Base-by-base conservation (phyloP, 2,797 vertebrate genomes). In the Picus viridis region DNA sequence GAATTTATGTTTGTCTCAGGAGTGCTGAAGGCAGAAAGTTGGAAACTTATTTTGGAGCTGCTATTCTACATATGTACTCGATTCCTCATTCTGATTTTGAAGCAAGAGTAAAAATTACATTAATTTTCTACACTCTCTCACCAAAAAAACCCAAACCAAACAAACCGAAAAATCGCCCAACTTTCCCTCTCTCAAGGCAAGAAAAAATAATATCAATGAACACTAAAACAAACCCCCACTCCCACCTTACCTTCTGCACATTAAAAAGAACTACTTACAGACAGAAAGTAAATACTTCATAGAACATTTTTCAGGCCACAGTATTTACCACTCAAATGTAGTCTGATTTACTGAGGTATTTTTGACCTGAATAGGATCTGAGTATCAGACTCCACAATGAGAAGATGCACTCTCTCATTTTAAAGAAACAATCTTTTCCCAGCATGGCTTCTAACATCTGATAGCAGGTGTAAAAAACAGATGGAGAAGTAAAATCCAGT, bases 211-310 rank as follows among this genome's bases (percentile, higher is more conserved):
- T 62, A 19, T 3, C 8, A 78, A 1, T 15, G 22, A 39, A 5
- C 29, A 17, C 3, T 39, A 73, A 1, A 23, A 51, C 2, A 4
- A 3, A 18, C 22, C 11, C 6, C n/a, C 6, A 19, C 22, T 10
- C 32, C 16, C 23, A 11, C 26, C 16, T n/a, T 20, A 51, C 9
- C 58, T 65, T 64, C 47, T 73, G 10, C 57, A 67, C 19, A 32
- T 32, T 64, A 19, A 15, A 57, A 80, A 57, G 18, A 79, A 51
- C 32, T 27, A n/a, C 20, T 62, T 30, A 77, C 0, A 7, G 6
- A 58, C 4, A 77, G n/a, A 59, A 75, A 53, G 23, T 10, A 26
- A 26, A 57, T 3, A 41, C 6, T 47, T 43, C 76, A 51, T 7
- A 81, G 6, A 20, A 7, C 8, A 20, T 45, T 76, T 86, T 45